Evolutionary conservation across 2,113 vertebrate genomes (phyloP).

Genomic region (Eulemur rufifrons): DNA sequence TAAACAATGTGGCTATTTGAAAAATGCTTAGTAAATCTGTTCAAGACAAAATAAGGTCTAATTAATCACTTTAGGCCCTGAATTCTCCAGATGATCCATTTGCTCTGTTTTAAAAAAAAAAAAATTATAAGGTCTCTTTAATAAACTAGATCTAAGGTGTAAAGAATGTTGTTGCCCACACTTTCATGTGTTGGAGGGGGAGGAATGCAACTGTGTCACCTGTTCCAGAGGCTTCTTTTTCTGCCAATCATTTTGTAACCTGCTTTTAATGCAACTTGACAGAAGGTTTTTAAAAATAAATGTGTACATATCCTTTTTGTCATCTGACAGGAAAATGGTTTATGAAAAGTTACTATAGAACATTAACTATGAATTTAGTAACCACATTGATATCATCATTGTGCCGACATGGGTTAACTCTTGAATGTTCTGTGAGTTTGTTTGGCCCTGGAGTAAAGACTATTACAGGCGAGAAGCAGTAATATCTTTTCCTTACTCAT

Average conservation of each 20-base stretch:
- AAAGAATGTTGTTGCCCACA: slow-evolving; percentile 60
- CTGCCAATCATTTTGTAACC: slow-evolving; percentile 49
- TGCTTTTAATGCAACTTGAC: slow-evolving; percentile 67
- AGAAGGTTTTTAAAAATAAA: slow-evolving; percentile 76
- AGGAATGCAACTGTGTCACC: slow-evolving; percentile 67
- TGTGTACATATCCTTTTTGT: background rate
- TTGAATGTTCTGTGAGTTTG: background rate
- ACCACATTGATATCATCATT: background rate
- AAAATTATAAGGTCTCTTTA: slow-evolving; percentile 72
- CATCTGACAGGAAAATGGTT: background rate
- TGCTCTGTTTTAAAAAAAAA: slow-evolving; percentile 48
- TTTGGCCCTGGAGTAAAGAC: background rate
- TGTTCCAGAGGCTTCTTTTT: slow-evolving; percentile 53
- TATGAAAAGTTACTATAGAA: slow-evolving; percentile 25
- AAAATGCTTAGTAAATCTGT: slow-evolving; percentile 85
- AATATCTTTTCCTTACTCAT: background rate
- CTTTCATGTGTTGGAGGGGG: slow-evolving; percentile 56
- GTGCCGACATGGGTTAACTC: background rate
- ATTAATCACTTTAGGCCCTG: slow-evolving; percentile 88
- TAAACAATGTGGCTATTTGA: slow-evolving; percentile 86
- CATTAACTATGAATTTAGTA: slow-evolving; percentile 26
- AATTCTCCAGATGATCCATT: slow-evolving; percentile 84
- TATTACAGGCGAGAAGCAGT: background rate
- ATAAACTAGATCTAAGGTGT: slow-evolving; percentile 70
- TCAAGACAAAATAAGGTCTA: slow-evolving; percentile 86